These are phyloP conservation scores for Amorpha juglandis DNA, from an alignment of 2,888 invertebrate genomes.

Conservation along the genomic window DNA sequence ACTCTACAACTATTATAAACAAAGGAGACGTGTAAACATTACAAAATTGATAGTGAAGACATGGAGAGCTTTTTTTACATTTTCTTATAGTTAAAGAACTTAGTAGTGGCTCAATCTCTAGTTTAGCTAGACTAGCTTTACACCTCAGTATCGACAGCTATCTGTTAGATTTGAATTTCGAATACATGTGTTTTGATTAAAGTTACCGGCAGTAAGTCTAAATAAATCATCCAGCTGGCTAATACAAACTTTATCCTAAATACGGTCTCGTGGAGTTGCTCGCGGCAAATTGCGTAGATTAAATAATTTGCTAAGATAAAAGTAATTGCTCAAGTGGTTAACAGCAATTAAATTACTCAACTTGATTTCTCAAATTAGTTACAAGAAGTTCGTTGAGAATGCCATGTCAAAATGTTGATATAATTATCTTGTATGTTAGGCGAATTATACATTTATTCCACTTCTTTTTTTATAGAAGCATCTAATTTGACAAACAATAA, in stretches of 20 bases:
- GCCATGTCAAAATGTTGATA: conserved; percentile 8
- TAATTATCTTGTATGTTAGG: neutral
- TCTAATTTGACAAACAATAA: too few relatives aligned
- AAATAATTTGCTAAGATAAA: conserved; percentile 38
- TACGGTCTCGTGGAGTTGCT: conserved; percentile 2
- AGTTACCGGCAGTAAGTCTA: neutral
- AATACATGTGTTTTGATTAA: neutral
- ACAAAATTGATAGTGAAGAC: too few relatives aligned
- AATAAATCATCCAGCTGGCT: conserved; percentile 1
- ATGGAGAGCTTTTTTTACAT: too few relatives aligned
- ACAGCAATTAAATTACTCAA: conserved; percentile 34
- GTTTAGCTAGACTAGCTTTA: neutral
- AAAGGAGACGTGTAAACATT: too few relatives aligned
- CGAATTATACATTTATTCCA: neutral
- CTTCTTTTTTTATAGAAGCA: too few relatives aligned
- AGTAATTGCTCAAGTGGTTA: conserved; percentile 36
- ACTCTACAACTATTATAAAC: too few relatives aligned
- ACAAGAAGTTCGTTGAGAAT: neutral
- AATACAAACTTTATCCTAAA: conserved; percentile 10
- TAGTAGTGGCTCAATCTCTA: too few relatives aligned
- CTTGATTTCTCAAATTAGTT: conserved; percentile 26
- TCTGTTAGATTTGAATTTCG: neutral
- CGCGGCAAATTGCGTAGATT: conserved; percentile 28
- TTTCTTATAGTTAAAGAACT: too few relatives aligned
- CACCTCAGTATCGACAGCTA: neutral